A percentile compares a stretch with the other conserved stretches of the same genome.
These are phyloP conservation scores for Chaetogeoica ovagalla DNA, from an alignment of 2,888 invertebrate species.

Conservation along the genomic window DNA sequence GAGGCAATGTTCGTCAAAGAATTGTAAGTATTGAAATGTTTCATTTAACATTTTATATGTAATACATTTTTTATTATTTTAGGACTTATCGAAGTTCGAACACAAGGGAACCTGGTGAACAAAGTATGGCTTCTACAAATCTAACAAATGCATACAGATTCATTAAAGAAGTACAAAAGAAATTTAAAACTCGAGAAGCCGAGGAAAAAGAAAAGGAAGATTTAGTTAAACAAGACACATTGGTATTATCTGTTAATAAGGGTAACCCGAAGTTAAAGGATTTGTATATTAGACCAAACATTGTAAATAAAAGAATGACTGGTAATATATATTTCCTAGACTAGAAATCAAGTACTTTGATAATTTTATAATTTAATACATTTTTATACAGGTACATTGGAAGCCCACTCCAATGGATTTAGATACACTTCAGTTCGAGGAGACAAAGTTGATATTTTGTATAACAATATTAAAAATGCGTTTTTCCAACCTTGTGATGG, in stretches of 20 bases:
- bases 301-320: conserved; percentile 94
- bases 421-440: conserved; percentile 98
- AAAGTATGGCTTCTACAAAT: conserved; percentile 91
- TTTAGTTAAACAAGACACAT: conserved; percentile 96
- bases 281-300: conserved; percentile 97
- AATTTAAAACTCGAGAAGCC: conserved; percentile 96
- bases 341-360: background rate
- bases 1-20: conserved; percentile 98
- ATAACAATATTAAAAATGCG: conserved; percentile 99
- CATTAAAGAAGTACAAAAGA: conserved; percentile 99
- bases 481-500: conserved; percentile 99
- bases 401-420: conserved; percentile 95
- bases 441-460: conserved; percentile 98
- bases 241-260: conserved; percentile 90
- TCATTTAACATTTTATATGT: background rate
- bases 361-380: background rate
- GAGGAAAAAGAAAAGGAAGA: conserved; percentile 99
- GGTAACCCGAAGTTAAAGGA: conserved; percentile 98
- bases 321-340: conserved; percentile 60
- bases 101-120: conserved; percentile 94
- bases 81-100: conserved; percentile 96
- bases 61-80: conserved; percentile 55
- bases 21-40: conserved; percentile 70
- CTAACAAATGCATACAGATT: conserved; percentile 94
- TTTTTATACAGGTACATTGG: conserved; percentile 68